Percentiles rank a stretch among this genome's conserved stretches.
These are phyloP conservation scores for Agrenia bidenticulata DNA, from an alignment of 2,888 invertebrate genomes.

Conservation along the genomic window DNA sequence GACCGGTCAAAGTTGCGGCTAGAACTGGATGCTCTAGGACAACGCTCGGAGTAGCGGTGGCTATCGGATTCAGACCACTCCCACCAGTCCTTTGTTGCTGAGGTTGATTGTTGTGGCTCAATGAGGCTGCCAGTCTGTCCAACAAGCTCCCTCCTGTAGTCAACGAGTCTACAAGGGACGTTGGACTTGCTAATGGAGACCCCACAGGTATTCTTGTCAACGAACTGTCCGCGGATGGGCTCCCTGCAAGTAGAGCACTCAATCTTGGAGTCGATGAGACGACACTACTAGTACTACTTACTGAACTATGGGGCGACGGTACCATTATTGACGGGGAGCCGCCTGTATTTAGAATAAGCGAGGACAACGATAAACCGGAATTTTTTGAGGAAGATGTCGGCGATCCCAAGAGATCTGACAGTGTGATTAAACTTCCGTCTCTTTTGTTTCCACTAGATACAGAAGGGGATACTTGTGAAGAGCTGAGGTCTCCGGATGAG, in stretches of 20 bases:
- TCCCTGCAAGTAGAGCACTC: constrained; percentile 64
- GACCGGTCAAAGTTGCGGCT: constrained; percentile 46
- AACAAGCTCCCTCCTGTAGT: constrained; percentile 46
- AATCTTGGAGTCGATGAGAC: constrained; percentile 61
- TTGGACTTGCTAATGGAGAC: constrained; percentile 20
- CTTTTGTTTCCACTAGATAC: constrained; percentile 23
- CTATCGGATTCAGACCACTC: constrained; percentile 46
- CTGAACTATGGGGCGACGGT: constrained; percentile 17
- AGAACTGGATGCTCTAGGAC: constrained; percentile 48
- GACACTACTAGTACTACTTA: constrained; percentile 29
- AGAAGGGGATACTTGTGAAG: constrained; percentile 29
- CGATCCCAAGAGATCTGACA: constrained; percentile 48
- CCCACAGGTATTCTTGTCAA: background rate
- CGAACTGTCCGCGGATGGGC: constrained; percentile 63
- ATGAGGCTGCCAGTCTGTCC: constrained; percentile 48
- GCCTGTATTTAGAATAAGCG: constrained; percentile 28
- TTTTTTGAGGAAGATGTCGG: constrained; percentile 41
- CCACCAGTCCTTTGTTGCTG: constrained; percentile 33
- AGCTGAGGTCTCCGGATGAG: constrained; percentile 11
- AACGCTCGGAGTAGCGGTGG: constrained; percentile 49
- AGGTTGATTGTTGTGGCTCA: constrained; percentile 13
- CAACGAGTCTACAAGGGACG: constrained; percentile 23
- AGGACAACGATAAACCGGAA: constrained; percentile 10
- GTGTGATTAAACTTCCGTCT: constrained; percentile 40
- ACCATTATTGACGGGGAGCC: constrained; percentile 14